phyloP scores from a whole-genome alignment of 2,888 invertebrate genomes.

The Cyaniris semiargus region DNA sequence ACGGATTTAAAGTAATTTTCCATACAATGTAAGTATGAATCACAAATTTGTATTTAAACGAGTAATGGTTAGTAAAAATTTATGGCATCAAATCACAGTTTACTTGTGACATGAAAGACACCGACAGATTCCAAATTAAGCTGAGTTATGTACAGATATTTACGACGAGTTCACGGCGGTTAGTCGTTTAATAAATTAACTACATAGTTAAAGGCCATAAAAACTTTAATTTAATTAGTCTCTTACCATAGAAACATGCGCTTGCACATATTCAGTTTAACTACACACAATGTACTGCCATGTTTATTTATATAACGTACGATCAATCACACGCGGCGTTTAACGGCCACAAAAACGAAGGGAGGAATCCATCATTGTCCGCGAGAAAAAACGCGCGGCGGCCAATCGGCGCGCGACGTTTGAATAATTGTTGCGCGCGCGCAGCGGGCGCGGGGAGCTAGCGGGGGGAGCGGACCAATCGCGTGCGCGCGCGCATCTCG shows the following conservation, averaged over 20 bases:
- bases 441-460: constrained; percentile 40
- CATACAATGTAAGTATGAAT: not conserved
- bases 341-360: constrained; percentile 54
- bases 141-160: not conserved
- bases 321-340: constrained; percentile 19
- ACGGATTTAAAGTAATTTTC: not conserved
- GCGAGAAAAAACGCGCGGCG: constrained; percentile 62
- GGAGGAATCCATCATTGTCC: constrained; percentile 76
- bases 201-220: constrained; percentile 32
- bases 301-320: not conserved
- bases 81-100: not conserved
- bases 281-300: not conserved
- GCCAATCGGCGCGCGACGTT: constrained; percentile 69
- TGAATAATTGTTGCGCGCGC: constrained; percentile 75
- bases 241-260: not conserved
- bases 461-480: constrained; percentile 59
- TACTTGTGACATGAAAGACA: not conserved
- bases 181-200: not conserved
- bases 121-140: constrained; percentile 1
- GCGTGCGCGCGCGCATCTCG: constrained; percentile 64
- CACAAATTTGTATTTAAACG: no score
- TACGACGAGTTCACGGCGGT: not conserved
- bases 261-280: not conserved
- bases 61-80: not conserved
- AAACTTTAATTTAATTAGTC: not conserved